Conservation (phyloP, 2,797 vertebrate genomes). For the Gambelia wislizenii region DNA sequence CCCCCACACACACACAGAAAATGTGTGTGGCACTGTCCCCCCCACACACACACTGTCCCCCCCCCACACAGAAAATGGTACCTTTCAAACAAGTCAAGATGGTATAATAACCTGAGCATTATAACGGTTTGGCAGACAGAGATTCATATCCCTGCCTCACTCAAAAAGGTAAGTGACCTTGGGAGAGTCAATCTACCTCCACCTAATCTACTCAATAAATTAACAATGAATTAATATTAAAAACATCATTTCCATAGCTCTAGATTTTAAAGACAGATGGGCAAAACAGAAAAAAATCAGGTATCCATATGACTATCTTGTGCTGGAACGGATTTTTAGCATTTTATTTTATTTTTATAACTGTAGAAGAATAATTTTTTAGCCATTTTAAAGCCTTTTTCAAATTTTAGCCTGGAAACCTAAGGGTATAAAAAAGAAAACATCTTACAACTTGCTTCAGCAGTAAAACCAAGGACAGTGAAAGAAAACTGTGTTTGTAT, state of each 20-base stretch:
- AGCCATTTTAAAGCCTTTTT: background rate
- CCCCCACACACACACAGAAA: too few species aligned
- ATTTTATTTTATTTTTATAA: background rate
- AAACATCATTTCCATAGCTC: background rate
- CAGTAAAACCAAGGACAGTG: background rate
- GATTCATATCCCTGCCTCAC: background rate
- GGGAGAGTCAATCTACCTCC: background rate
- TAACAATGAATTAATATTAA: background rate
- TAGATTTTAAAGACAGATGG: constrained; percentile 10
- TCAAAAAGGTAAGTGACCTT: background rate
- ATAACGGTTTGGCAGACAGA: background rate
- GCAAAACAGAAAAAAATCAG: constrained; percentile 25
- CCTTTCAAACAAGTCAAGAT: background rate
- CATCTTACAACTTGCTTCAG: background rate
- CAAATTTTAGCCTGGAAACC: constrained; percentile 5
- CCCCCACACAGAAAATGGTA: constrained; percentile 9
- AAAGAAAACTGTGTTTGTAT: constrained; percentile 28
- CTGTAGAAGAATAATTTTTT: background rate
- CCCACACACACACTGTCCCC: too few species aligned
- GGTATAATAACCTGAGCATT: background rate
- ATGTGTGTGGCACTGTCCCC: too few species aligned
- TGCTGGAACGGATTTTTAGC: too few species aligned
- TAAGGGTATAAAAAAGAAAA: constrained; percentile 28
- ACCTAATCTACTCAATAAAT: background rate
- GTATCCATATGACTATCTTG: constrained; percentile 12